Evolutionary conservation across 1,140 invertebrate species (phyloP).

Genomic region (Eumeta japonica): DNA sequence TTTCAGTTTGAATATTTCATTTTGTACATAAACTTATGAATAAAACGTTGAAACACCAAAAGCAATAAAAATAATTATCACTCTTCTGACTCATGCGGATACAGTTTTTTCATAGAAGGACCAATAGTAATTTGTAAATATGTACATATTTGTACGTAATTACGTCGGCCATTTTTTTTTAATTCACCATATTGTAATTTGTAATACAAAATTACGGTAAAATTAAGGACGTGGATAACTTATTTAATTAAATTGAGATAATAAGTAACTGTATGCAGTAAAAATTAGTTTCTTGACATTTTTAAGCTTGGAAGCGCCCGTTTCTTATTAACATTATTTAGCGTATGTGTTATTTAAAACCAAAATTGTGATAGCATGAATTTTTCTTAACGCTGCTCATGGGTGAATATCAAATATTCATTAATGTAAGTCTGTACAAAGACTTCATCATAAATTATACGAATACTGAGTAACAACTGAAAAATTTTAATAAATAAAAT

Average conservation of each 20-base stretch:
- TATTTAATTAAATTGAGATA: neutral
- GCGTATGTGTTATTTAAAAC: neutral
- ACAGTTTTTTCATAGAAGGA: constrained; percentile 35
- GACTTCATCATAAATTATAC: constrained; percentile 23
- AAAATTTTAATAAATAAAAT: constrained; percentile 29
- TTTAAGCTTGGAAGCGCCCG: no score
- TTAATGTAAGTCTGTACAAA: constrained; percentile 19
- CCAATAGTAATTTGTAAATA: constrained; percentile 52
- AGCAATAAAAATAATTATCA: neutral
- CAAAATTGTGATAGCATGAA: neutral
- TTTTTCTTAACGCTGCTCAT: constrained; percentile 5
- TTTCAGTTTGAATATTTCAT: no score
- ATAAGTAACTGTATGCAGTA: no score
- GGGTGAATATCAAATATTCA: constrained; percentile 12
- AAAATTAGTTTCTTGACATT: no score
- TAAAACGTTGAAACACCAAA: neutral
- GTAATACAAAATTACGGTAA: neutral
- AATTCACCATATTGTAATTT: neutral
- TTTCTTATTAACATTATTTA: constrained; percentile 1
- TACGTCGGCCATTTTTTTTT: no score
- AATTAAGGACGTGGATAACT: neutral
- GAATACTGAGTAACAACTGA: constrained; percentile 22
- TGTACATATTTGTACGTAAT: constrained; percentile 42
- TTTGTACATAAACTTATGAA: constrained; percentile 8
- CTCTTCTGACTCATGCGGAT: neutral